Evolutionary conservation across 2,888 invertebrate species (phyloP), one percentile per base, ranked within the genome.

Genomic region (Cepaea hortensis): DNA sequence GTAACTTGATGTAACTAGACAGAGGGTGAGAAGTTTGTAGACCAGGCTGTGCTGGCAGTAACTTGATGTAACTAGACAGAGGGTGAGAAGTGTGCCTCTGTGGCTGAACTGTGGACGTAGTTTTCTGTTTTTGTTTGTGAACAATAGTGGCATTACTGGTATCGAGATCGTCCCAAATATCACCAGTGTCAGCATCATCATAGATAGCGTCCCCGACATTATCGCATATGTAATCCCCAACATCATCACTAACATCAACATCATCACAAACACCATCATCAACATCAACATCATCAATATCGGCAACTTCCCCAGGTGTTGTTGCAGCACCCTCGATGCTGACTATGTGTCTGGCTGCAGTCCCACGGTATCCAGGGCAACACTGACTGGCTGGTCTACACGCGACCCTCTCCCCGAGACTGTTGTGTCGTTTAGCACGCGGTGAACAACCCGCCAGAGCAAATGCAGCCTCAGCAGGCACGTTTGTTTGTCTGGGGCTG

Each of bases 401-500:
- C 11, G 5, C 15, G 23, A 7, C 4, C 11, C 20, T 79, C 15
- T 11, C 3, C 55, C 23, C 20, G 3, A 6, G 35, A 11, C n/a
- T 62, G 23, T 11, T 18, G 3, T 62, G 18, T 79, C 1, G 15
- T 62, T 5, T 35, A 13, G 35, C 1, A 0, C 35, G 23, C 62
- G 23, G 4, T 0, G 23, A 62, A 61, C 9, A 23, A 3, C 62
- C 55, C 7, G 3, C 13, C 11, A 15, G 23, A 9, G 5, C 50
- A 20, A 65, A 11, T 70, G 68, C 70, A 48, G 46, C 6, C 15
- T 73, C 61, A 4, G 15, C 0, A 35, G 35, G 23, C 3, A 70
- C 18, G 23, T 82, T 82, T 73, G 82, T 82, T 70, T 82, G 82
- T 55, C 61, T 72, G 9, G 73, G 73, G 13, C 82, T 82, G 0